Evolutionary conservation across 2,888 invertebrate genomes (phyloP).

Genomic region (Sphaeridia pumilis): DNA sequence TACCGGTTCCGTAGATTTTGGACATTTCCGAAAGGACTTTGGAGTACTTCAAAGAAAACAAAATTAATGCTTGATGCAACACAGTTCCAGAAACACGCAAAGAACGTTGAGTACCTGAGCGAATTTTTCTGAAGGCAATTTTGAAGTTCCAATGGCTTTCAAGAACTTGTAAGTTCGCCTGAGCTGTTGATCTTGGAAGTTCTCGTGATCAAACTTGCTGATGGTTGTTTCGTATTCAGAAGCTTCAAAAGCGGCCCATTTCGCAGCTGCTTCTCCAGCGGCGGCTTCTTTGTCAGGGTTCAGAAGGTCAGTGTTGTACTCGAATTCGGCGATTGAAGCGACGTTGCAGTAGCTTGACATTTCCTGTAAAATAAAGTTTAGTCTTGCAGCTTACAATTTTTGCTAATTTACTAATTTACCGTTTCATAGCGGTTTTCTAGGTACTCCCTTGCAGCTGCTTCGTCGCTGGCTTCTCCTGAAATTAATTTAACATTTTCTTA

Average conservation of each 20-base stretch:
- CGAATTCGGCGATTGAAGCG: conserved; percentile 39
- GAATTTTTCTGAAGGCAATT: conserved; percentile 55
- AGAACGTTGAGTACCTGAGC: not conserved
- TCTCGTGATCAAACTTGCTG: conserved; percentile 43
- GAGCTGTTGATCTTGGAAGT: conserved; percentile 54
- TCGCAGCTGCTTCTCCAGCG: conserved; percentile 17
- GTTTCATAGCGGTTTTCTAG: not conserved
- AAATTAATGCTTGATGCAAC: no score
- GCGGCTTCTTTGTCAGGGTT: conserved; percentile 22
- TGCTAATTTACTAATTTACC: not conserved
- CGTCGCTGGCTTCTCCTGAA: no score
- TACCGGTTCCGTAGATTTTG: conserved; percentile 58
- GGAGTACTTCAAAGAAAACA: conserved; percentile 35
- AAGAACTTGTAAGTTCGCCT: conserved; percentile 59
- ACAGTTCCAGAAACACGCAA: no score
- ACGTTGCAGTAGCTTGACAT: conserved; percentile 38
- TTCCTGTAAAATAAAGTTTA: conserved; percentile 13
- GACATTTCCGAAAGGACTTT: conserved; percentile 55
- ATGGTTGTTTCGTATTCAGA: conserved; percentile 60
- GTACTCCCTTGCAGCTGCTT: not conserved
- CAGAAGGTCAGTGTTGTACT: conserved; percentile 39
- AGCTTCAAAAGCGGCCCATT: conserved; percentile 52
- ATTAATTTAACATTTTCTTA: no score
- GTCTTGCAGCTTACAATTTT: not conserved
- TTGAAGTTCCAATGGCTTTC: conserved; percentile 58